These are phyloP conservation scores for Caenorhabditis brenneri DNA, from an alignment of 1,140 invertebrate species.

Conservation along the genomic window DNA sequence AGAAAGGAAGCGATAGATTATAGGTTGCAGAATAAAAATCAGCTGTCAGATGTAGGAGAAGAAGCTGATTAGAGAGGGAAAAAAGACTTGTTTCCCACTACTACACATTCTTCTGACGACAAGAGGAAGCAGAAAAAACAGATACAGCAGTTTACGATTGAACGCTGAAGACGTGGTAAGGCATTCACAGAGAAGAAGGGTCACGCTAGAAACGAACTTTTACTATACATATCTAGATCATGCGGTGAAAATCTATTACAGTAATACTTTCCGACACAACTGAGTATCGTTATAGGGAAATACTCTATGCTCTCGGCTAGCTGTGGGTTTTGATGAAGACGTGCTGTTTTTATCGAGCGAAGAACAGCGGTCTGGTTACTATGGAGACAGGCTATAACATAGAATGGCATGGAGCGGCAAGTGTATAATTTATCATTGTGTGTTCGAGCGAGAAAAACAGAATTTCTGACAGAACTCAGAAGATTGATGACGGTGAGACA, in stretches of 20 bases:
- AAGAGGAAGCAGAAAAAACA: not conserved
- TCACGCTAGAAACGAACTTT: not conserved
- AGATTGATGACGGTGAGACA: no score
- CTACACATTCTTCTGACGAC: not conserved
- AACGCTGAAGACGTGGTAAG: not conserved
- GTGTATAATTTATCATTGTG: no score
- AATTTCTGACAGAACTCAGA: no score
- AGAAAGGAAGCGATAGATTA: not conserved
- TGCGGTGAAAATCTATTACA: no score
- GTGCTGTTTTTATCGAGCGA: not conserved
- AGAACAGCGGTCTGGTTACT: not conserved
- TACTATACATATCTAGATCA: not conserved
- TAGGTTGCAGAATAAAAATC: not conserved
- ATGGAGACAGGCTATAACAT: no score
- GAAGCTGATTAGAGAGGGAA: not conserved
- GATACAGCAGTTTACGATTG: slow-evolving; percentile 15
- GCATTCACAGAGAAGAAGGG: not conserved
- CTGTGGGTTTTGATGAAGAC: no score
- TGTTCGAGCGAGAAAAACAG: no score
- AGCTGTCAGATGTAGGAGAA: not conserved
- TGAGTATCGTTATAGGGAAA: no score
- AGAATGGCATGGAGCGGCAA: no score
- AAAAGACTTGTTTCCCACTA: slow-evolving; percentile 7
- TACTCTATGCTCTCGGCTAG: no score
- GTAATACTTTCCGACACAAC: not conserved